Evolutionary conservation across 2,113 vertebrate species (phyloP).

Genomic region (Saimiri boliviensis): DNA sequence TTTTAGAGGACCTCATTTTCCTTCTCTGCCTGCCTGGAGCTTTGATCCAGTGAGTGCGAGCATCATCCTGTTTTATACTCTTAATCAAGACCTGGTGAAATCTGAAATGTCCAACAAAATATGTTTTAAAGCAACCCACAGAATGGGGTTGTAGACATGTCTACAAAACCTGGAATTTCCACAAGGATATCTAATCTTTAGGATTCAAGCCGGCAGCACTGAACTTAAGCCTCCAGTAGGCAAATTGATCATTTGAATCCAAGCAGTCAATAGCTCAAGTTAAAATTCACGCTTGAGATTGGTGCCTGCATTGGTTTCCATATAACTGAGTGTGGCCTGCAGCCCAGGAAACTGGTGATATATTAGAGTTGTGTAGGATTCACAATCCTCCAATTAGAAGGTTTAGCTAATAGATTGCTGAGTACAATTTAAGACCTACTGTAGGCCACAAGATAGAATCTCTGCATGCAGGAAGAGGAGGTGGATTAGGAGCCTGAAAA

Average conservation of each 20-base stretch:
- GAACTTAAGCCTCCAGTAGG: conserved; percentile 94
- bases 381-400: conserved; percentile 92
- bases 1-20: conserved; percentile 69
- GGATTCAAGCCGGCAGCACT: conserved; percentile 95
- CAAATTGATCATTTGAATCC: conserved; percentile 93
- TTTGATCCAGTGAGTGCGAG: conserved; percentile 74
- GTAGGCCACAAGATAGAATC: conserved; percentile 93
- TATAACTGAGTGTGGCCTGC: conserved; percentile 86
- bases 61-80: conserved; percentile 69
- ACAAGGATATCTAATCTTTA: conserved; percentile 93
- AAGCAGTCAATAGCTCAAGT: conserved; percentile 89
- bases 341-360: conserved; percentile 89
- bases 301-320: conserved; percentile 88
- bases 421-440: conserved; percentile 92
- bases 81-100: conserved; percentile 81
- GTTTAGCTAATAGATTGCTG: conserved; percentile 92
- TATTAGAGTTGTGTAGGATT: conserved; percentile 91
- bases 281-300: conserved; percentile 92
- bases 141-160: conserved; percentile 50
- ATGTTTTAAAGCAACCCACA: conserved; percentile 37
- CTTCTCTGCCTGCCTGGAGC: conserved; percentile 73
- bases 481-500: conserved; percentile 92
- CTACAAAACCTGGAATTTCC: conserved; percentile 95
- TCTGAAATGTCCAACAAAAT: conserved; percentile 60
- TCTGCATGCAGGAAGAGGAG: conserved; percentile 93